Evolutionary conservation across 2,113 vertebrate species (phyloP).

Genomic region (Acrocephalus kingi): DNA sequence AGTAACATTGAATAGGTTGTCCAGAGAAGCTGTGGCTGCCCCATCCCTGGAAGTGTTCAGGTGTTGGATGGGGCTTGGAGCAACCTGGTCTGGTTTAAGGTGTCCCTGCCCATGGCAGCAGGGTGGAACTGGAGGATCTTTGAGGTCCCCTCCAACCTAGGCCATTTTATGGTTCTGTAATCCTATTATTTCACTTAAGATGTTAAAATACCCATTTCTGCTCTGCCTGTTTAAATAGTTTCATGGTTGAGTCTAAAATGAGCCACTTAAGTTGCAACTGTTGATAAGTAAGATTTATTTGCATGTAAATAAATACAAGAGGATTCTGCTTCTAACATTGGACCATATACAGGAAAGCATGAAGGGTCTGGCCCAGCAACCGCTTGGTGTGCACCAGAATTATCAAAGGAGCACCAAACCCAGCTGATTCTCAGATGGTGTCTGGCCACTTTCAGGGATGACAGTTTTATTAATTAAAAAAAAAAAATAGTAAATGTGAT

Average conservation of each 20-base stretch:
- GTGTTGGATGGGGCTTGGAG: not conserved
- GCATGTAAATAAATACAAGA: not conserved
- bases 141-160: not conserved
- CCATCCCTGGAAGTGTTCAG: not conserved
- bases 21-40: not conserved
- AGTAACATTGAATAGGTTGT: not conserved
- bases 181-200: not conserved
- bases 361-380: not conserved
- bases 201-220: not conserved
- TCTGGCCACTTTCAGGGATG: not conserved
- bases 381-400: not conserved
- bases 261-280: not conserved
- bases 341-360: not conserved
- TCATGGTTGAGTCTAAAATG: fast-evolving
- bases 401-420: not conserved
- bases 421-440: not conserved
- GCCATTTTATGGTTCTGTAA: not conserved
- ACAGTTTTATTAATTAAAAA: not conserved
- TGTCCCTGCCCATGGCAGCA: not conserved
- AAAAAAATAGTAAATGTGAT: not conserved
- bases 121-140: not conserved
- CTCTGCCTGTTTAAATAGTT: not conserved
- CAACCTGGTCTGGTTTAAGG: not conserved
- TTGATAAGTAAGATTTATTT: not conserved
- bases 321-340: not conserved